These are phyloP conservation scores for Antechinus flavipes DNA, from an alignment of 2,113 vertebrate species.

Conservation along the genomic window DNA sequence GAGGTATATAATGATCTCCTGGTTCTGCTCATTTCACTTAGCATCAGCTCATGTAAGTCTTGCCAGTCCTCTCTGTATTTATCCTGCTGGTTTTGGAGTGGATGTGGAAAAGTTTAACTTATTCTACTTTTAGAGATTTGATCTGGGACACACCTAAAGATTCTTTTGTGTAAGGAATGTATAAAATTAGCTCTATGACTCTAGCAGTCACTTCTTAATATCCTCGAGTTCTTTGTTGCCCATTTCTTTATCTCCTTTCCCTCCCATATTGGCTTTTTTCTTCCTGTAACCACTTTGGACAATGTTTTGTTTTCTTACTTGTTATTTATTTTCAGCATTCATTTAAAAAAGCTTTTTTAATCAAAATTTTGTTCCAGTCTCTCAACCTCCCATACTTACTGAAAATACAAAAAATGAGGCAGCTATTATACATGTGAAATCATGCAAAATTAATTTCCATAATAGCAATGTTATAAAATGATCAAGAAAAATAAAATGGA, in stretches of 20 bases:
- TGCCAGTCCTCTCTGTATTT: too few species aligned
- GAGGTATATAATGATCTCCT: too few species aligned
- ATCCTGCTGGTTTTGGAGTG: neutral
- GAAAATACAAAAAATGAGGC: too few species aligned
- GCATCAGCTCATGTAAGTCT: too few species aligned
- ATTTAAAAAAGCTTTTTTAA: neutral
- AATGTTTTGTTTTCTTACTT: neutral
- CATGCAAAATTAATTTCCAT: too few species aligned
- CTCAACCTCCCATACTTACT: too few species aligned
- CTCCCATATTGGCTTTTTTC: neutral
- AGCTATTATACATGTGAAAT: too few species aligned
- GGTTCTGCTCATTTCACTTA: too few species aligned
- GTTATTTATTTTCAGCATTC: neutral
- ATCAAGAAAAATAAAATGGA: too few species aligned
- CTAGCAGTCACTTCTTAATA: neutral
- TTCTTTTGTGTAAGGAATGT: neutral
- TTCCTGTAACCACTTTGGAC: neutral
- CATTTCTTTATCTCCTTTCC: neutral
- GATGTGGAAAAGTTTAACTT: neutral
- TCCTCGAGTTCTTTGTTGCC: neutral
- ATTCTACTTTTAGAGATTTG: neutral
- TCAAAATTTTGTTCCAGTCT: too few species aligned
- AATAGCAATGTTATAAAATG: too few species aligned
- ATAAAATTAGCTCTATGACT: neutral
- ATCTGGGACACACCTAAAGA: neutral